Evolutionary conservation across 2,888 invertebrate species (phyloP), one percentile per base, ranked within the genome.

Genomic region (Priocnemis perturbator): DNA sequence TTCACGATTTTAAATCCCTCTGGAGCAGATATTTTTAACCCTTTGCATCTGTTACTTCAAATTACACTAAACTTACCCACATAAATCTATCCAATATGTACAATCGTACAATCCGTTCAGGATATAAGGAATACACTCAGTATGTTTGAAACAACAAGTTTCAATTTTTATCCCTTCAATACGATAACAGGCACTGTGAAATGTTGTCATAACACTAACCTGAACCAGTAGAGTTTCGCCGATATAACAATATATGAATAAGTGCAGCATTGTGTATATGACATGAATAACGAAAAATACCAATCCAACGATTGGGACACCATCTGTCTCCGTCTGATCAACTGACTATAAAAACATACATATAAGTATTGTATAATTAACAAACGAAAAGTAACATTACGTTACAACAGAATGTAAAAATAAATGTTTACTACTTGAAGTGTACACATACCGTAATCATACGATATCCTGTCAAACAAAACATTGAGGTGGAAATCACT

Each of bases 211-310:
- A 5, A 26, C 26, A 26, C 26, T 26, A 3, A 78, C 78, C 53
- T 80, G 55, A 0, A 58, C 56, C 4, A 64, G 53, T 50, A 83
- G 78, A 50, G 44, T 67, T 52, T 84, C 84, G 15, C 81, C 82
- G 0, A 77, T 73, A 57, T 81, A 84, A 23, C 84, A 83, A 65
- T 83, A 79, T 21, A 77, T 73, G 15, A 78, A 84, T 0, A 84
- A 53, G 57, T 82, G 83, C 17, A 75, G 48, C 60, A 80, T 66
- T 11, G 81, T 75, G 55, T 59, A 48, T 0, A 50, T 21, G 0
- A 67, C 66, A 30, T 79, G 78, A 23, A 67, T 48, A 0, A 62
- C 15, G 19, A 69, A 71, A 20, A 73, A 81, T 20, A 45, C 2
- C 14, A 73, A 0, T 30, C 66, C 67, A 11, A 67, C 17, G 4